Evolutionary conservation across 2,888 invertebrate genomes (phyloP).

Genomic region (Trissonchulus sp.): DNA sequence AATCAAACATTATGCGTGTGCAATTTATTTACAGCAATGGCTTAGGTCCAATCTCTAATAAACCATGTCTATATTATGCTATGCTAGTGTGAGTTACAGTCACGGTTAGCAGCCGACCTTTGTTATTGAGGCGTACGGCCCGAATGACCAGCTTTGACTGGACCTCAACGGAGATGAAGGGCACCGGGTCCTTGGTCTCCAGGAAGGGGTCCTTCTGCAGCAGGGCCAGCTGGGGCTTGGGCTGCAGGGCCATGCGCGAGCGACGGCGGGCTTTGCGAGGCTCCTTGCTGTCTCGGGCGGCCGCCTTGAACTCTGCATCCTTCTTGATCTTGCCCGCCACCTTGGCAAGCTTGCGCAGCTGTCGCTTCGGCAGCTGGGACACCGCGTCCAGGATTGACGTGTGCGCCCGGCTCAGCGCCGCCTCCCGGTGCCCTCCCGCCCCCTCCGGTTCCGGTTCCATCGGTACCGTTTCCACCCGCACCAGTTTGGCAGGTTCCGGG

Average conservation of each 20-base stretch:
- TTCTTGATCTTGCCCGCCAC: neutral
- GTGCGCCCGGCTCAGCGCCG: neutral
- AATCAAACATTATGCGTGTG: too few relatives aligned
- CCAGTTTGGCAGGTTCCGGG: neutral
- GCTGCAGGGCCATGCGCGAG: neutral
- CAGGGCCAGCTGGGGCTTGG: neutral
- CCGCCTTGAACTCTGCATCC: neutral
- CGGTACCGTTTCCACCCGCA: neutral
- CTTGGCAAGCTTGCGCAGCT: neutral
- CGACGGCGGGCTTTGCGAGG: neutral
- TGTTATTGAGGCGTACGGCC: slow-evolving; percentile 51
- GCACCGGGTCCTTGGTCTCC: slow-evolving; percentile 40
- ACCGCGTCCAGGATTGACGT: neutral
- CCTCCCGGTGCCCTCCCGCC: neutral
- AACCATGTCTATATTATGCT: too few relatives aligned
- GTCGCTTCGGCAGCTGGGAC: neutral
- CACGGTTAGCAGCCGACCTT: too few relatives aligned
- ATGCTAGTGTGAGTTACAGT: too few relatives aligned
- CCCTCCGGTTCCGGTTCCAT: neutral
- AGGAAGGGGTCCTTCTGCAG: slow-evolving; percentile 12
- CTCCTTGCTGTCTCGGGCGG: neutral
- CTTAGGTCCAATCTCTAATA: too few relatives aligned
- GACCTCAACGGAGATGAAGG: slow-evolving; percentile 54
- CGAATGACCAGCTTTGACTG: slow-evolving; percentile 56
- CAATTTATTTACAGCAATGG: too few relatives aligned